These are phyloP conservation scores for Xiphophorus hellerii DNA, from an alignment of 2,113 vertebrate species.

Conservation along the genomic window DNA sequence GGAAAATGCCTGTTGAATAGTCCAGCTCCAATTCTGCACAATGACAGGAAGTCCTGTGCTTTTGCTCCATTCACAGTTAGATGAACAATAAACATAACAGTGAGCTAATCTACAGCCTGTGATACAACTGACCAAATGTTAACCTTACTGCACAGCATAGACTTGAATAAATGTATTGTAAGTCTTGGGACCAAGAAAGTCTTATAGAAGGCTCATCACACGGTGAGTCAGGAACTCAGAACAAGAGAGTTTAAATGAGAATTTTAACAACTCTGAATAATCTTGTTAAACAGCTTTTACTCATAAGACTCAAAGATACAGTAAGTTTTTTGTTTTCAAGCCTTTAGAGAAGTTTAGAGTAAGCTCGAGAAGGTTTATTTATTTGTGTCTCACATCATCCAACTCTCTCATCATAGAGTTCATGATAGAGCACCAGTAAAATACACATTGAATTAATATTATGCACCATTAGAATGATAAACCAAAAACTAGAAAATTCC, in stretches of 20 bases:
- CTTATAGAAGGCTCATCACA: slow-evolving; percentile 9
- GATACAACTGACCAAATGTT: slow-evolving; percentile 9
- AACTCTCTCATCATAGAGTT: not conserved
- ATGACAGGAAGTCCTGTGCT: slow-evolving; percentile 68
- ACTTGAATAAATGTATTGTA: slow-evolving; percentile 21
- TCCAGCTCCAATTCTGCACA: slow-evolving; percentile 56
- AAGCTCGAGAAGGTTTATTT: not conserved
- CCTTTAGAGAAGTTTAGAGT: not conserved
- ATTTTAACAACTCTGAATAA: not conserved
- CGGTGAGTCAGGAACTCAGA: slow-evolving; percentile 21
- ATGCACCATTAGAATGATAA: not conserved
- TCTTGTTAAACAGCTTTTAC: not conserved
- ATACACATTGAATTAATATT: not conserved
- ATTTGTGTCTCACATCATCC: not conserved
- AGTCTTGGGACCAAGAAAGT: slow-evolving; percentile 1
- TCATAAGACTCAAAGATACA: not conserved
- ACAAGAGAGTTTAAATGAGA: not conserved
- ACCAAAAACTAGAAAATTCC: no score
- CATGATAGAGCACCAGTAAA: not conserved
- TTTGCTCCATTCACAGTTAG: slow-evolving; percentile 54
- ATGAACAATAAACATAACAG: slow-evolving; percentile 69
- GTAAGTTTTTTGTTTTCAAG: not conserved
- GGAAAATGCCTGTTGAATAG: slow-evolving; percentile 37
- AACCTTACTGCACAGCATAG: slow-evolving; percentile 13
- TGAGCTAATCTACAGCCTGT: slow-evolving; percentile 42